Conservation (phyloP, 2,888 invertebrate species). For the Parelbella ahira region DNA sequence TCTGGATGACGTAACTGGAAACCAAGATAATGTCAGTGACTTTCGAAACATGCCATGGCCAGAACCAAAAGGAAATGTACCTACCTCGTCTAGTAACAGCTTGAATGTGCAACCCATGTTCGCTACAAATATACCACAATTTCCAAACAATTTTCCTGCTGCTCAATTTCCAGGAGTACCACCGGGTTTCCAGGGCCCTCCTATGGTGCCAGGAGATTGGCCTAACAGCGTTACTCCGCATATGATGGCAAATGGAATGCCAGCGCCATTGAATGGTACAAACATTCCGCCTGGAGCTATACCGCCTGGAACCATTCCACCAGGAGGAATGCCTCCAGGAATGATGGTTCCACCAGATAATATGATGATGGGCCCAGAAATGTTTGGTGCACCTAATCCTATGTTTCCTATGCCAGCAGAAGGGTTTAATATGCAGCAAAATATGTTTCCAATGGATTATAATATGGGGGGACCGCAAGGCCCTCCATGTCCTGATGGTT, state of each 20-base stretch:
- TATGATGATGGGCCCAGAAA: constrained; percentile 73
- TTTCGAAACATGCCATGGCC: constrained; percentile 90
- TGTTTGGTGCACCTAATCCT: constrained; percentile 56
- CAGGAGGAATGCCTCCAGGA: no score
- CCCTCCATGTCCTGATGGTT: constrained; percentile 57
- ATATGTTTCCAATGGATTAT: constrained; percentile 75
- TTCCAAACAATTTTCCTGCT: constrained; percentile 67
- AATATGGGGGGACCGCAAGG: constrained; percentile 69
- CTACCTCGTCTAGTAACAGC: constrained; percentile 49
- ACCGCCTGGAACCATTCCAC: constrained; percentile 53
- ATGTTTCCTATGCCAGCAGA: constrained; percentile 63
- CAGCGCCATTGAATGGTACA: constrained; percentile 51
- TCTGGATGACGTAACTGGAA: constrained; percentile 91
- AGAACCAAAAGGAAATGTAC: constrained; percentile 86
- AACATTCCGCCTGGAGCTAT: constrained; percentile 53
- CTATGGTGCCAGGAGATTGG: constrained; percentile 64
- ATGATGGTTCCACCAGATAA: constrained; percentile 72
- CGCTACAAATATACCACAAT: constrained; percentile 67
- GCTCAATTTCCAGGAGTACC: constrained; percentile 68
- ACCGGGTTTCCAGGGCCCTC: constrained; percentile 59
- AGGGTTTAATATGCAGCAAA: constrained; percentile 67
- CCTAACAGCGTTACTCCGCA: constrained; percentile 59
- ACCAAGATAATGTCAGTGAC: constrained; percentile 89
- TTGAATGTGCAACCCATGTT: constrained; percentile 67
- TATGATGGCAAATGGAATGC: constrained; percentile 58